Conservation (phyloP, 2,113 vertebrate species). For the Oenanthe oenanthe region DNA sequence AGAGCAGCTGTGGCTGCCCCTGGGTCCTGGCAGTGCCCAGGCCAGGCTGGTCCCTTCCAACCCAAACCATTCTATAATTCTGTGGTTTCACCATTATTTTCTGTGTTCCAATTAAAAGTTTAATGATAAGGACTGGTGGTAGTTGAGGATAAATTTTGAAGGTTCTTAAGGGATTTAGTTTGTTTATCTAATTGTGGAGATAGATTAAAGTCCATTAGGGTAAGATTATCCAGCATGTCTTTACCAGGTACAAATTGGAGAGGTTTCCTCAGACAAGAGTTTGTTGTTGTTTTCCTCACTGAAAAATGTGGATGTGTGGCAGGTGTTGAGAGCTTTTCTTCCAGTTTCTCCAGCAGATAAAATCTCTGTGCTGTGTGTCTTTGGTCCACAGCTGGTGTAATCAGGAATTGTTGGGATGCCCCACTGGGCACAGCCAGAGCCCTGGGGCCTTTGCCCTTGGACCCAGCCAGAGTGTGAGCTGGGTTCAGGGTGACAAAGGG, state of each 20-base stretch:
- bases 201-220: neutral
- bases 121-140: neutral
- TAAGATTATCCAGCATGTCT: neutral
- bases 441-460: neutral
- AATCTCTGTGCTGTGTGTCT: neutral
- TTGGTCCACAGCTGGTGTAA: neutral
- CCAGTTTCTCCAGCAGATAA: neutral
- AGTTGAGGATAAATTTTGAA: neutral
- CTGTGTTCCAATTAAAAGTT: neutral
- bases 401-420: neutral
- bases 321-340: neutral
- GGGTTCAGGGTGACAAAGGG: neutral
- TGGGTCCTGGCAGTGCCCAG: neutral
- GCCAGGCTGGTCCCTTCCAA: neutral
- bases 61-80: neutral
- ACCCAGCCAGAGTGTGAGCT: neutral
- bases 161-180: neutral
- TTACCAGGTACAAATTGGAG: neutral
- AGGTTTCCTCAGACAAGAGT: neutral
- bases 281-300: conserved; percentile 7
- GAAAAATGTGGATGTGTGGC: neutral
- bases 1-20: neutral
- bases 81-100: neutral
- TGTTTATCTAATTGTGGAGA: neutral
- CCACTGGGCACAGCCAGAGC: neutral